phyloP scores from a whole-genome alignment of 2,797 vertebrate species.

The Chrosomus eos region DNA sequence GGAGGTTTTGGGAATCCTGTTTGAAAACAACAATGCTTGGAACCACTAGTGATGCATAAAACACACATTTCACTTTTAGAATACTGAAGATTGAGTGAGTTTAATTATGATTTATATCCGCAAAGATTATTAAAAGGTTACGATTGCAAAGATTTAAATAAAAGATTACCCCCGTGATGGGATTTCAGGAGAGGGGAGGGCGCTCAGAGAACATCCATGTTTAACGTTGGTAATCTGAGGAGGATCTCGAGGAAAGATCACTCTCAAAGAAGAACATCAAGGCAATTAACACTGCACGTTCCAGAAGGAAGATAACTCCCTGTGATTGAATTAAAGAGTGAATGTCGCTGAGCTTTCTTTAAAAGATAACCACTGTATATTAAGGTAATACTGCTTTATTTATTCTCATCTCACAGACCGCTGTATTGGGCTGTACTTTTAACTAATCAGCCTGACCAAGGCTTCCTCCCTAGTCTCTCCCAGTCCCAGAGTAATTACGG shows the following conservation, averaged over 20 bases:
- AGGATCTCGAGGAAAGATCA: constrained; percentile 19
- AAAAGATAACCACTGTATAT: neutral
- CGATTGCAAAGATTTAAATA: constrained; percentile 23
- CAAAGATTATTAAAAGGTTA: constrained; percentile 47
- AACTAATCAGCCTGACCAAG: constrained; percentile 39
- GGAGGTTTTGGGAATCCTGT: neutral
- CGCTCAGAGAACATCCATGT: neutral
- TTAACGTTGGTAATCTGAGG: constrained; percentile 7
- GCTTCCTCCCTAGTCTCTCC: constrained; percentile 7
- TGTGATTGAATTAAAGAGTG: constrained; percentile 50
- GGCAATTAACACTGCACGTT: constrained; percentile 38
- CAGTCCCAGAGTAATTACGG: constrained; percentile 45
- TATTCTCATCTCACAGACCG: constrained; percentile 3
- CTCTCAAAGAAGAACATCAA: constrained; percentile 19
- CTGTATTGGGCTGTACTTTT: neutral
- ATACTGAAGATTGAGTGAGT: neutral
- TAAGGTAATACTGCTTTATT: constrained; percentile 8
- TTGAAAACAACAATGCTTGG: neutral
- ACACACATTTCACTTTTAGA: constrained; percentile 37
- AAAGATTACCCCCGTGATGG: constrained; percentile 34
- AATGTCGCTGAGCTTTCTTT: constrained; percentile 19
- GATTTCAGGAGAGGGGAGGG: constrained; percentile 3
- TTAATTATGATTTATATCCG: constrained; percentile 44
- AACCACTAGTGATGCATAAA: neutral
- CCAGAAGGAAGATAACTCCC: constrained; percentile 1